Evolutionary conservation across 2,797 vertebrate species (phyloP).

Genomic region (Peromyscus melanophrys): DNA sequence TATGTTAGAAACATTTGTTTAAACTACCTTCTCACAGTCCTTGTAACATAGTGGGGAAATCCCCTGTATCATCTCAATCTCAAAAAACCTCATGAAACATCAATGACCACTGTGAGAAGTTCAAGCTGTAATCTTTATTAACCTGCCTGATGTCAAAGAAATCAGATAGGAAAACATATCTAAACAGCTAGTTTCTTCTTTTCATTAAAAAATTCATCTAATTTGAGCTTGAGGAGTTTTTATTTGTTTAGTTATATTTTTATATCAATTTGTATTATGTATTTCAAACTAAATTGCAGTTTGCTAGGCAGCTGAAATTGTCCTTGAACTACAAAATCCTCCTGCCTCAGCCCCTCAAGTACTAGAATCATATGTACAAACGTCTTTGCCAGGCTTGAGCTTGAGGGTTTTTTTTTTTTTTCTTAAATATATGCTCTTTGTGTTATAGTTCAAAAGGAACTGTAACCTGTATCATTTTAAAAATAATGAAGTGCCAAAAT

Average conservation of each 20-base stretch:
- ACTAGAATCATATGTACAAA: neutral
- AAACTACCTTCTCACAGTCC: slow-evolving; percentile 15
- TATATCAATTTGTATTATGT: neutral
- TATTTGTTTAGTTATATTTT: neutral
- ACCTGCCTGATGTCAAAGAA: slow-evolving; percentile 29
- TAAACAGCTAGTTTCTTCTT: slow-evolving; percentile 62
- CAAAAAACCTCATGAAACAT: slow-evolving; percentile 74
- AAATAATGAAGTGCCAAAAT: slow-evolving; percentile 67
- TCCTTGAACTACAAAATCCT: neutral
- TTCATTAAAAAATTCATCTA: slow-evolving; percentile 66
- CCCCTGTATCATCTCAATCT: slow-evolving; percentile 33
- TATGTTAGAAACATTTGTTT: slow-evolving; percentile 32
- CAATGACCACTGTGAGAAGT: slow-evolving; percentile 69
- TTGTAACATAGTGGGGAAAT: slow-evolving; percentile 59
- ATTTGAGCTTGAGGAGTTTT: slow-evolving; percentile 44
- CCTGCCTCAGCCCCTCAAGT: neutral
- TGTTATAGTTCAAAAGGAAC: slow-evolving; percentile 75
- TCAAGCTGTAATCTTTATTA: neutral
- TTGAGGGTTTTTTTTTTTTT: slow-evolving; percentile 6
- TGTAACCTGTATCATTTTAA: slow-evolving; percentile 49
- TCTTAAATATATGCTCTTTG: slow-evolving; percentile 63
- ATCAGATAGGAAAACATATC: slow-evolving; percentile 63
- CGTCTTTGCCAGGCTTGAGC: neutral
- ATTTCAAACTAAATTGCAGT: neutral
- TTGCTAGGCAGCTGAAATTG: neutral